phyloP scores from a whole-genome alignment of 2,113 vertebrate species.

The Cephalopholis sonnerati region DNA sequence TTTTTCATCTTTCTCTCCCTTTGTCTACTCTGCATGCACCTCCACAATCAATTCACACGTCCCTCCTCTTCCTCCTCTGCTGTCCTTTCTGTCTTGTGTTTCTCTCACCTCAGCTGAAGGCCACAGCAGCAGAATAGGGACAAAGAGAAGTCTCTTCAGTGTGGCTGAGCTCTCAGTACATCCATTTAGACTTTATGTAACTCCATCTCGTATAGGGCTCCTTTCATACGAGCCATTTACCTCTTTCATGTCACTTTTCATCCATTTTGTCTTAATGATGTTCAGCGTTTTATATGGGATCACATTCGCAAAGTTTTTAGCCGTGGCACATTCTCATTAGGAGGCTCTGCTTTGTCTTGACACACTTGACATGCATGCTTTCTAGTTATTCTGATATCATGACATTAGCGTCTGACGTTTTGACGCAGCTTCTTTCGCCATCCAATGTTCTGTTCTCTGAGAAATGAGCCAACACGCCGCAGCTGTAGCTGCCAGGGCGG shows the following conservation, averaged over 20 bases:
- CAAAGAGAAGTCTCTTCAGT: constrained; percentile 38
- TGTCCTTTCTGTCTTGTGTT: constrained; percentile 22
- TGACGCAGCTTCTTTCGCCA: constrained; percentile 17
- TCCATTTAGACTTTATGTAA: constrained; percentile 62
- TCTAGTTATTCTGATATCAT: constrained; percentile 36
- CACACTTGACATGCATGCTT: constrained; percentile 51
- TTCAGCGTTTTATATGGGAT: constrained; percentile 17
- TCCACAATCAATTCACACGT: background rate
- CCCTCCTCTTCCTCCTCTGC: background rate
- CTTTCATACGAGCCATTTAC: constrained; percentile 51
- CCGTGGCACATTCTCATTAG: constrained; percentile 49
- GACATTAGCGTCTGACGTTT: constrained; percentile 32
- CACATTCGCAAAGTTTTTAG: constrained; percentile 34
- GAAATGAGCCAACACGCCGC: constrained; percentile 39
- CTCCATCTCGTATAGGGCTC: constrained; percentile 15
- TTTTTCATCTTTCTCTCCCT: background rate
- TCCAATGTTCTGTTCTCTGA: constrained; percentile 50
- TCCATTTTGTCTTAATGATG: constrained; percentile 44
- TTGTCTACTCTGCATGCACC: background rate
- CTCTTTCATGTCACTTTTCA: constrained; percentile 48
- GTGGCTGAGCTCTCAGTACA: constrained; percentile 40
- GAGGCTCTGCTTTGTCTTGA: constrained; percentile 43
- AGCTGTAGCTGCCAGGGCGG: background rate
- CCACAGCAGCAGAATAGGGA: constrained; percentile 28
- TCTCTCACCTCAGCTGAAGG: constrained; percentile 52